Conservation (phyloP, 2,113 vertebrate species). For the Bubo scandiacus region DNA sequence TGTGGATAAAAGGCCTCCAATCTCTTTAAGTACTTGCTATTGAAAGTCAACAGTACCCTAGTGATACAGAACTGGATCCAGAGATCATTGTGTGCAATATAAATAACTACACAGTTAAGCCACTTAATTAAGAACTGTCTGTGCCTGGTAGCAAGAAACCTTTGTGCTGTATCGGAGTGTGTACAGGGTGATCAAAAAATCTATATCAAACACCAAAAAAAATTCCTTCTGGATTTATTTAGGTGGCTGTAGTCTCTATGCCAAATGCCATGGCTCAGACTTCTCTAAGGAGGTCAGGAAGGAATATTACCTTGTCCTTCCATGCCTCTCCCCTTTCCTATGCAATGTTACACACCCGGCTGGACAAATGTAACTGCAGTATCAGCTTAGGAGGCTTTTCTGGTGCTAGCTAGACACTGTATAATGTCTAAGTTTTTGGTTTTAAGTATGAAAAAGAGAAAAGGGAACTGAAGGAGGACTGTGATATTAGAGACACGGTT, state of each 20-base stretch:
- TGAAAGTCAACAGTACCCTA: not conserved
- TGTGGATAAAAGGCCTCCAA: not conserved
- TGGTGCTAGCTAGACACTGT: not conserved
- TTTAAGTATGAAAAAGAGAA: not conserved
- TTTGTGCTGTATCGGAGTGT: not conserved
- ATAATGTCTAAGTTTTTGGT: accelerated
- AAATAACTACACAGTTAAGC: not conserved
- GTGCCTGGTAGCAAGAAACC: not conserved
- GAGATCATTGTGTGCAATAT: not conserved
- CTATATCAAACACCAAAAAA: not conserved
- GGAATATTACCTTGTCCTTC: not conserved
- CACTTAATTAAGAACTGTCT: slow-evolving; percentile 42
- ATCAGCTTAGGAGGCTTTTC: not conserved
- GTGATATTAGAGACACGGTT: not conserved
- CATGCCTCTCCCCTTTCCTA: not conserved
- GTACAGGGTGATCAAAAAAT: not conserved
- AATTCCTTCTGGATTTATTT: not conserved
- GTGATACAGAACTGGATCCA: not conserved
- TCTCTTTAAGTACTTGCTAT: not conserved
- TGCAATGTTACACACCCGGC: not conserved
- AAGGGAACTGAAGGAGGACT: not conserved
- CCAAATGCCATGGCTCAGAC: not conserved
- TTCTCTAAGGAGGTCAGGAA: not conserved
- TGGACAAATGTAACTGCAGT: not conserved
- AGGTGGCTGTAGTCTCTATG: not conserved